Base-by-base conservation (phyloP, 2,888 invertebrate genomes). In the Trisateles emortualis region DNA sequence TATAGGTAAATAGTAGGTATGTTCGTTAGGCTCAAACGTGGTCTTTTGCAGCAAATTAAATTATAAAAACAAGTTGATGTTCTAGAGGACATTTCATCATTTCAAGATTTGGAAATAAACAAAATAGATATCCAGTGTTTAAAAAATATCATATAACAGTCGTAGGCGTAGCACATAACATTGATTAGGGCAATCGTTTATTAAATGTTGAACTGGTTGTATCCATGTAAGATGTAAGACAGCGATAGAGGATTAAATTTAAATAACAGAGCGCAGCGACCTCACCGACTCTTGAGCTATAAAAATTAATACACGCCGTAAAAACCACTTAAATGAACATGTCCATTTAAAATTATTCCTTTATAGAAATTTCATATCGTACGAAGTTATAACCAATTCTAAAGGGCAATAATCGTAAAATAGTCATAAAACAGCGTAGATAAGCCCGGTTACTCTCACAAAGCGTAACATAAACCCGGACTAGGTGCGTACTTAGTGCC, bases 401-500 rank as follows among this genome's bases (percentile, higher is more conserved):
- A 82, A 85, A 81, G 79, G 84, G 89, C 86, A 83, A 91, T 91
- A 90, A 90, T 88, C 90, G 87, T 92, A 90, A 91, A 92, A 90
- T 78, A 79, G 79, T 85, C 87, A 78, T 92, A 91, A 90, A 91
- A 81, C 76, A 74, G 81, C 70, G 76, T 67, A 89, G 90, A 90
- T 90, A 90, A 90, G 88, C 82, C 71, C 71, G 80, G 79, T 79
- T 82, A 79, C 83, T 83, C 84, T 83, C 81, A 74, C 79, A 79
- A 74, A 77, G 78, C 80, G 77, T 70, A 74, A 76, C 79, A 81
- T 86, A 83, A 84, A 85, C 82, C 72, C 74, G 69, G 78, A 41
- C 74, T 69, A 70, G 71, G 68, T 72, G 74, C 69, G 71, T 77
- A 77, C 78, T 79, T 78, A 80, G 72, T 67, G 69, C 78, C 68